These are phyloP conservation scores for Caenorhabditis parvicauda DNA, from an alignment of 2,888 invertebrate species.

Conservation along the genomic window DNA sequence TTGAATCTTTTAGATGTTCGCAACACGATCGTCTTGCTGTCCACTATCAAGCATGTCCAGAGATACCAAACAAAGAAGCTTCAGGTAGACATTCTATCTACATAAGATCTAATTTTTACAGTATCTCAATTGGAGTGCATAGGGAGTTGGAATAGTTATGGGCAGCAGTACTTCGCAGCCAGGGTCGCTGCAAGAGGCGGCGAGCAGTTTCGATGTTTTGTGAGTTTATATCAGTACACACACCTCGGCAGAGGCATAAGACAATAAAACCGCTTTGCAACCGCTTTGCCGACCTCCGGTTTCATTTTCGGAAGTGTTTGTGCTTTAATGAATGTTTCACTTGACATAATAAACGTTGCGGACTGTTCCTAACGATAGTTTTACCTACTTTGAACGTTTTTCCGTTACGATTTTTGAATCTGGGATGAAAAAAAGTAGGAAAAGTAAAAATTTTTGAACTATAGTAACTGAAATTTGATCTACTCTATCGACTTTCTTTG, in stretches of 20 bases:
- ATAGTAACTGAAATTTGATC: too few species aligned
- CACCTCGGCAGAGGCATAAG: not conserved
- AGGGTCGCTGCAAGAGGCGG: conserved; percentile 25
- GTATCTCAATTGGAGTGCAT: conserved; percentile 41
- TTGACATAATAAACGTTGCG: too few species aligned
- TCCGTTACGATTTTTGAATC: too few species aligned
- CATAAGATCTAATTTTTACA: conserved; percentile 1
- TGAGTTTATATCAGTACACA: conserved; percentile 8
- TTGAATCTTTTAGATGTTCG: conserved; percentile 23
- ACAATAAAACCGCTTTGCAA: not conserved
- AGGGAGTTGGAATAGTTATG: conserved; percentile 28
- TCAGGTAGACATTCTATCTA: conserved; percentile 6
- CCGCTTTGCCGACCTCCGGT: too few species aligned
- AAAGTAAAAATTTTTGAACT: too few species aligned
- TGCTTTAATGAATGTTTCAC: too few species aligned
- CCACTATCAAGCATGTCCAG: conserved; percentile 37
- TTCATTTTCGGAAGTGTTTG: too few species aligned
- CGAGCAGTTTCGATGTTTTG: conserved; percentile 35
- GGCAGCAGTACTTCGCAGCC: conserved; percentile 28
- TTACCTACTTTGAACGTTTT: too few species aligned
- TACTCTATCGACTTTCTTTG: too few species aligned
- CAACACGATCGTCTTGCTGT: conserved; percentile 33
- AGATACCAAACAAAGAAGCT: conserved; percentile 33
- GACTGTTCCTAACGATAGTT: too few species aligned
- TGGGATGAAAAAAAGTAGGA: too few species aligned